Evolutionary conservation across 2,888 invertebrate genomes (phyloP), one percentile per base, ranked within the genome.

Genomic region (Mythimna ferrago): DNA sequence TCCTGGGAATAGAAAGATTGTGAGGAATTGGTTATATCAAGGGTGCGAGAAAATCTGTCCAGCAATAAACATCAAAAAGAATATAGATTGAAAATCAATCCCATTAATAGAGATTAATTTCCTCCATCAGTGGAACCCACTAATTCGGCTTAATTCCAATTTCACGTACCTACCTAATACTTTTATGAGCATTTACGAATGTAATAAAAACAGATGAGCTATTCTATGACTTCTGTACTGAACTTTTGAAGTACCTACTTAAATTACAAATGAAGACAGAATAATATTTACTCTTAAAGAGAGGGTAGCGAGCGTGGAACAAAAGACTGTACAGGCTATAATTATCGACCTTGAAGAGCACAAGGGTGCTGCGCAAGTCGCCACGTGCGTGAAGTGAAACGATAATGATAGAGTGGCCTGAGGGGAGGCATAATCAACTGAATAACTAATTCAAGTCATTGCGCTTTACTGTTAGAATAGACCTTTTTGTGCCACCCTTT

Each of bases 401-500:
- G 95, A 92, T 95, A 96, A 96, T 95, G 94, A 95, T 94, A 94
- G 94, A 96, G 94, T 95, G 91, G 94, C 94, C 92, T 87, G 88
- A 93, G 95, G 95, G 95, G 95, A 92, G 91, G 91, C 89, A 92
- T 94, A 94, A 94, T 94, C 94, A 94, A 95, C 94, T 94, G 94
- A 94, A 96, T 96, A 93, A 95, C 96, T 95, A 96, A 96, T 96
- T 95, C 94, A 94, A 94, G 93, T 92, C 93, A 94, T 92, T 94
- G 94, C 94, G 92, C 93, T 93, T 94, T 93, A 92, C 89, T 92
- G 87, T 86, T 86, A 89, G 92, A 93, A 92, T 90, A 89, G 93
- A 91, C 91, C 93, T 93, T 94, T 93, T 94, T 92, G 93, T 92
- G 90, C 88, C 91, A 88, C 93, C 93, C 93, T 89, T 89, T 89